Evolutionary conservation across 2,113 vertebrate genomes (phyloP), one percentile per base, ranked within the genome.

Genomic region (Conger conger): DNA sequence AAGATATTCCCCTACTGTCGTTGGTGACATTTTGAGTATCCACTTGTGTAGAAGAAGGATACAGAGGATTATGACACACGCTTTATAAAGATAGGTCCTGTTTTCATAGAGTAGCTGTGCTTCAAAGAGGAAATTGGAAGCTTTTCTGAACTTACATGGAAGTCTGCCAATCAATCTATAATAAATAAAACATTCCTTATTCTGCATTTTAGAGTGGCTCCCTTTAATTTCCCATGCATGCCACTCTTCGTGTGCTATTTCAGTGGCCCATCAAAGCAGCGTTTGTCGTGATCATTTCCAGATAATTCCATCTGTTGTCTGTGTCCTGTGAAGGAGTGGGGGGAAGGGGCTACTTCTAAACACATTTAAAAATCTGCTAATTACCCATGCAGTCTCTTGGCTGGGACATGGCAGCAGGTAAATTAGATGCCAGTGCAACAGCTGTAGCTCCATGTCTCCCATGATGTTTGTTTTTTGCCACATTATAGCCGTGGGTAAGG

Each of bases 131-230:
- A 84, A 83, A 81, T 53, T 63, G 81, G 82, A 86, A 79, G 84
- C 53, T 87, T 81, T 40, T 63, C 57, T 82, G 1, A 82, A 85
- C 79, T 60, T 76, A 87, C 87, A 84, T 38, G 50, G 78, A n/a
- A 86, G 82, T 87, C 87, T 30, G 83, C 68, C 81, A 86, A 91
- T 91, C 90, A 91, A 88, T 89, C 82, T 86, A 88, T 93, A 87
- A 93, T 93, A 88, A 93, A 92, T 93, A 91, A 94, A 93, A 92
- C 91, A 93, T 84, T 86, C 57, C 11, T 50, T 50, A 27, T 63
- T 92, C 50, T 23, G 13, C n/a, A 87, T 83, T 77, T 73, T 63
- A 91, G 86, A 90, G 88, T 82, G 35, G 54, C 18, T 82, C 87
- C 88, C 91, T 93, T 91, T 89, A 89, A 93, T 94, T 91, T 89